Base-by-base conservation (phyloP, 2,113 vertebrate species). In the Periophthalmus modestus region DNA sequence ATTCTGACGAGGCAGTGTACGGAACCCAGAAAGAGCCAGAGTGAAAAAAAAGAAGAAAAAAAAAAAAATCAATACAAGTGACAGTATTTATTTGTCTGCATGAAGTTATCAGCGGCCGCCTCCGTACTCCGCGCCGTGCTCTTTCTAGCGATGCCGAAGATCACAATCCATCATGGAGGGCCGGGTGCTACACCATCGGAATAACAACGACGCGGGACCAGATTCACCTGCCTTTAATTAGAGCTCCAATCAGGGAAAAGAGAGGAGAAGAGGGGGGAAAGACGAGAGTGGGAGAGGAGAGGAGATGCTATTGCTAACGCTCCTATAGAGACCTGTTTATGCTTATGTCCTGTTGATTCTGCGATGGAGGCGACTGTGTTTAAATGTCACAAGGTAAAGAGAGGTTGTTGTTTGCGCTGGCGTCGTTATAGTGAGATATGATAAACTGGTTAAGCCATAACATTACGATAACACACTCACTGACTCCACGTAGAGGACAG, bases 71-170 rank as follows among this genome's bases (percentile, higher is more conserved):
- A 91, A 94, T 94, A 93, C 91, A 93, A 92, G 92, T 94, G 92
- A 92, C 93, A 93, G 90, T 89, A 92, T 93, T 93, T 94, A 94
- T 94, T 94, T 93, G 93, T 94, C 91, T 91, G 92, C 92, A 94
- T 94, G 93, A 94, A 93, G 92, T 94, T 94, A 94, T 93, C 91
- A 93, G 92, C 80, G 79, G 86, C 88, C 90, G 77, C 85, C 68
- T 91, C 91, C 91, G 91, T 91, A 93, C 91, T 87, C 90, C 87
- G 89, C 88, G 87, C 81, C 85, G 87, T 90, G 90, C 89, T 88
- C 91, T 87, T 91, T 90, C 87, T 87, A 78, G 86, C 81, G 74
- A 7, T 91, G 82, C 92, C 86, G 85, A 84, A 89, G 88, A 92
- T 91, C 89, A 89, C 92, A 88, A 94, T 94, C 93, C 92, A 92